Evolutionary conservation across 1,140 invertebrate species (phyloP).

Genomic region (Bombus confusus): DNA sequence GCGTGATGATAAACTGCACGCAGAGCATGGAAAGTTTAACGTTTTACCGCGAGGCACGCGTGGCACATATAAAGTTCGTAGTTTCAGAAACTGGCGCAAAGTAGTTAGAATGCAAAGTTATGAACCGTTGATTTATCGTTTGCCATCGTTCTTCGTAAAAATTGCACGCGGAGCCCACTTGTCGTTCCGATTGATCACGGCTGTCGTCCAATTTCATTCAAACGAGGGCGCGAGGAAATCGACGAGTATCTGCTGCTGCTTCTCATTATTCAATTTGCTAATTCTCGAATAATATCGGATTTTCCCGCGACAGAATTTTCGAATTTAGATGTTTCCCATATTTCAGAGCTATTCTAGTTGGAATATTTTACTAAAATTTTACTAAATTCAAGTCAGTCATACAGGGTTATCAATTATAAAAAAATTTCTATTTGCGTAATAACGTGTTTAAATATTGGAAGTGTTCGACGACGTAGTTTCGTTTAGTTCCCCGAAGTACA

Average conservation of each 20-base stretch:
- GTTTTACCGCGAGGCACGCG: constrained; percentile 5
- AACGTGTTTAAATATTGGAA: too few relatives aligned
- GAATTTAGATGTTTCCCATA: background rate
- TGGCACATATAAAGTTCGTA: constrained; percentile 5
- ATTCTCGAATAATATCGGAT: background rate
- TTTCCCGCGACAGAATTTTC: background rate
- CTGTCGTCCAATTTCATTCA: background rate
- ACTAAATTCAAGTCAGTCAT: too few relatives aligned
- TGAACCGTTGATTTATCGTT: constrained; percentile 33
- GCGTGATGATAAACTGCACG: background rate
- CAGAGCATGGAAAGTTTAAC: background rate
- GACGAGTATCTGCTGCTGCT: background rate
- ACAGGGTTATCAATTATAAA: too few relatives aligned
- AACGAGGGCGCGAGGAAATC: background rate
- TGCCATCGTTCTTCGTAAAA: constrained; percentile 26
- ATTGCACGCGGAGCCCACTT: background rate
- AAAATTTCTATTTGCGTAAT: too few relatives aligned
- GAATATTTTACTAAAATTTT: too few relatives aligned
- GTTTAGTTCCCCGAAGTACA: too few relatives aligned
- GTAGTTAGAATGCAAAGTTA: constrained; percentile 37
- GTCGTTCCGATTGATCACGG: constrained; percentile 1
- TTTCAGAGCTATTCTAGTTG: too few relatives aligned
- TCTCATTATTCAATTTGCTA: background rate
- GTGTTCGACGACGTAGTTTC: too few relatives aligned
- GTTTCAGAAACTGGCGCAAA: constrained; percentile 41